phyloP scores from a whole-genome alignment of 2,888 invertebrate genomes.

The Panopea generosa region DNA sequence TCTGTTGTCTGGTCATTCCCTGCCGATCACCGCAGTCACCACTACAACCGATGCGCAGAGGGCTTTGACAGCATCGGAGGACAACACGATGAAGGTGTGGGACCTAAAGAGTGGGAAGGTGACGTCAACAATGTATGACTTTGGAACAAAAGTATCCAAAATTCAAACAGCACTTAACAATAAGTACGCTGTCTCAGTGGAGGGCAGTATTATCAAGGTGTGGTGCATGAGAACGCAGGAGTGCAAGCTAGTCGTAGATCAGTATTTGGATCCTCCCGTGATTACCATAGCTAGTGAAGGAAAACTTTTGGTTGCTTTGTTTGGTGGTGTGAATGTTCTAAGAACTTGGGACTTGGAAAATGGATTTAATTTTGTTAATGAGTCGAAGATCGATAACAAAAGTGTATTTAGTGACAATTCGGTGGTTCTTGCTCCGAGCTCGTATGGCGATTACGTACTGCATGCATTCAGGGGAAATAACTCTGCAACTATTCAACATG shows the following conservation, averaged over 20 bases:
- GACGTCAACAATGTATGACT: conserved; percentile 74
- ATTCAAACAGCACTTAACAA: conserved; percentile 73
- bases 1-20: conserved; percentile 81
- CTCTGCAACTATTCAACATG: conserved; percentile 77
- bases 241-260: conserved; percentile 69
- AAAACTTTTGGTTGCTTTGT: conserved; percentile 77
- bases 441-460: conserved; percentile 76
- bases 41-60: conserved; percentile 79
- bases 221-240: conserved; percentile 76
- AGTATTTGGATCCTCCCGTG: conserved; percentile 79
- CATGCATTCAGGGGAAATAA: conserved; percentile 79
- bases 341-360: conserved; percentile 77
- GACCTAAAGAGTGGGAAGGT: conserved; percentile 80
- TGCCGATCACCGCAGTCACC: conserved; percentile 80
- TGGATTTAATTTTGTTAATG: conserved; percentile 64
- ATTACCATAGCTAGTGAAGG: conserved; percentile 78
- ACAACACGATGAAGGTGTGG: conserved; percentile 83
- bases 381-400: conserved; percentile 67
- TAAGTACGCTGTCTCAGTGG: conserved; percentile 77
- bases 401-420: conserved; percentile 79
- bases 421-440: conserved; percentile 73
- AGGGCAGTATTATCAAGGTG: conserved; percentile 73
- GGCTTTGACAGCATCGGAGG: conserved; percentile 80
- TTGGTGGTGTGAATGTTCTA: conserved; percentile 79
- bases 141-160: conserved; percentile 76